A percentile compares a stretch with the other conserved stretches of the same genome.
phyloP scores from a whole-genome alignment of 2,888 invertebrate genomes.

The Mesorhabditis sp. region DNA sequence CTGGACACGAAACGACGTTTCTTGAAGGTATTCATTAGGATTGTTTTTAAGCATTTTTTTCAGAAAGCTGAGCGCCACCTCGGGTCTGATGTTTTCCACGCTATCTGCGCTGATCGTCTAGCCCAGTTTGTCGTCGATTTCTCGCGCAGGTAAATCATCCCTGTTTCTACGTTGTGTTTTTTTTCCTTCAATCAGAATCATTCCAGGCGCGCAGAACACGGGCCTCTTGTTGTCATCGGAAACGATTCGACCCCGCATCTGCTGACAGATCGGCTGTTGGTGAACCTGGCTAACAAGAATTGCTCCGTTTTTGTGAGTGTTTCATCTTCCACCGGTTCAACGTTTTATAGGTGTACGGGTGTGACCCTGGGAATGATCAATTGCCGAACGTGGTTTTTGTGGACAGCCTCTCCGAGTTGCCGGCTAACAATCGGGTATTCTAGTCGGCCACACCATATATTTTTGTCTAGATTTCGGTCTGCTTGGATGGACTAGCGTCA shows the following conservation, averaged over 20 bases:
- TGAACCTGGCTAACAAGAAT: not conserved
- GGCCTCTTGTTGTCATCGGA: not conserved
- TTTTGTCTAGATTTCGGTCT: not conserved
- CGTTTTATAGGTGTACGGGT: not conserved
- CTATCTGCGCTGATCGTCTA: not conserved
- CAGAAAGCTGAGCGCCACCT: constrained; percentile 5
- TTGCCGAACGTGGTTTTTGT: not conserved
- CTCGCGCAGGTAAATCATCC: not conserved
- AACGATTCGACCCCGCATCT: not conserved
- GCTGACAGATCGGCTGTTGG: not conserved
- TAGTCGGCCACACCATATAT: not conserved
- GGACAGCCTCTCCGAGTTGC: not conserved
- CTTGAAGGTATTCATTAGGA: not conserved
- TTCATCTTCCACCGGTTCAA: not conserved
- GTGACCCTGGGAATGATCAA: not conserved
- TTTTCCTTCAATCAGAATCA: not conserved
- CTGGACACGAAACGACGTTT: constrained; percentile 1
- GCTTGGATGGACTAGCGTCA: not conserved
- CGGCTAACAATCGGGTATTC: not conserved
- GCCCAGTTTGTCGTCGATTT: not conserved
- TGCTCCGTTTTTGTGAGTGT: not conserved
- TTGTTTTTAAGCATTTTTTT: not conserved
- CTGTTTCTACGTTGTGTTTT: not conserved
- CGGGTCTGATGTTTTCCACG: constrained; percentile 1
- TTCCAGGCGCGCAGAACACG: too few relatives aligned